These are phyloP conservation scores for Calephelis perditalis DNA, from an alignment of 2,888 invertebrate genomes.

Conservation along the genomic window DNA sequence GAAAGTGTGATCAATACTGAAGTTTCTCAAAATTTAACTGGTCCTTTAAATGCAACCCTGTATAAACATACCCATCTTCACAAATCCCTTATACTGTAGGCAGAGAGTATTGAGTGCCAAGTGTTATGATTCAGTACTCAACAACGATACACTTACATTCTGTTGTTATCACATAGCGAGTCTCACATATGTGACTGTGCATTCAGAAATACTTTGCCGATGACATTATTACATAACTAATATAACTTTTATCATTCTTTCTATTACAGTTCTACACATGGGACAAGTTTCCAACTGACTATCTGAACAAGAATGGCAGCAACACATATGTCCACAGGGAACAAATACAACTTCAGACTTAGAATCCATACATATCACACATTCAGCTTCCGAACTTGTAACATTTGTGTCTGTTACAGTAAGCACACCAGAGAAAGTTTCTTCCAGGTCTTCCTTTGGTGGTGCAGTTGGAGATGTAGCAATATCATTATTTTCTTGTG, in stretches of 20 bases:
- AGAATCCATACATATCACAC: slow-evolving; percentile 90
- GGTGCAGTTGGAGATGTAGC: slow-evolving; percentile 46
- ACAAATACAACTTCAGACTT: slow-evolving; percentile 86
- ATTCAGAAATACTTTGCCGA: neutral
- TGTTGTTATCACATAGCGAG: too few species aligned
- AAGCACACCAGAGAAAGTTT: slow-evolving; percentile 51
- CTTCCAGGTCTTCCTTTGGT: slow-evolving; percentile 37
- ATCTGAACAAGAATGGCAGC: slow-evolving; percentile 84
- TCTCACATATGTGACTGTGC: too few species aligned
- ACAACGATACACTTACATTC: too few species aligned
- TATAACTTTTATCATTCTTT: slow-evolving; percentile 82
- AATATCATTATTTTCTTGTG: slow-evolving; percentile 32
- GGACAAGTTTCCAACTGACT: slow-evolving; percentile 83
- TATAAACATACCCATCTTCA: too few species aligned
- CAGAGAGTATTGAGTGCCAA: too few species aligned
- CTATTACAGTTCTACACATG: slow-evolving; percentile 85
- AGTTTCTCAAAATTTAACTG: too few species aligned
- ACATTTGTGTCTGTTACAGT: slow-evolving; percentile 45
- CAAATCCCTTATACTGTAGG: too few species aligned
- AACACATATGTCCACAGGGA: slow-evolving; percentile 93
- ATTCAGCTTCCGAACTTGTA: slow-evolving; percentile 78
- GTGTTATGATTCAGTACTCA: too few species aligned
- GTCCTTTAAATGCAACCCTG: too few species aligned
- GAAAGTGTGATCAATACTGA: too few species aligned
- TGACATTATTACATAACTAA: slow-evolving; percentile 44